These are phyloP conservation scores for Brachionichthys hirsutus DNA, from an alignment of 2,113 vertebrate species.

Conservation along the genomic window DNA sequence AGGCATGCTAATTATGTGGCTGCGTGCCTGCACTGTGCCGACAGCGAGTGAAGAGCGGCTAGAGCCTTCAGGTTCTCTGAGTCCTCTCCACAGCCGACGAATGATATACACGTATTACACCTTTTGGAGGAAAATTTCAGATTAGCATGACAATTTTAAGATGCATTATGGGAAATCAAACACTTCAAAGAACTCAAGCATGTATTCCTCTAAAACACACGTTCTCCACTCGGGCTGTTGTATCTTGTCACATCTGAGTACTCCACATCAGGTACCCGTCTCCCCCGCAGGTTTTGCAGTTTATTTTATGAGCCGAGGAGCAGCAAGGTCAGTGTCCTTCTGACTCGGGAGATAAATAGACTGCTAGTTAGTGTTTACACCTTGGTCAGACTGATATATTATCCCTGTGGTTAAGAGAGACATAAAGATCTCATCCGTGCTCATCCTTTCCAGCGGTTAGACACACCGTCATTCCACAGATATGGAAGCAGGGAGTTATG, in stretches of 20 bases:
- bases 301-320: conserved; percentile 45
- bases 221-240: not conserved
- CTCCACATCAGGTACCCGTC: no score
- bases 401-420: conserved; percentile 26
- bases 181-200: no score
- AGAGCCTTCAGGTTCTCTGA: conserved; percentile 34
- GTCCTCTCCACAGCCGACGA: not conserved
- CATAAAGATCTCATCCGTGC: conserved; percentile 38
- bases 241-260: no score
- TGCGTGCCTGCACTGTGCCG: conserved; percentile 37
- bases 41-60: conserved; percentile 41
- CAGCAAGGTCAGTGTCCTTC: conserved; percentile 39
- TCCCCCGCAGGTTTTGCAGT: conserved; percentile 3
- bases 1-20: conserved; percentile 56
- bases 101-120: no score
- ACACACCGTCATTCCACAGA: conserved; percentile 21
- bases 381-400: conserved; percentile 50
- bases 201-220: conserved; percentile 16
- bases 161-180: no score
- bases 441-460: conserved; percentile 37
- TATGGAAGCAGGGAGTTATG: conserved; percentile 17
- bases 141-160: no score
- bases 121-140: no score
- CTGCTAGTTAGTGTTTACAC: conserved; percentile 49
- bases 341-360: conserved; percentile 51